A percentile compares a stretch with the other conserved stretches of the same genome.
Conservation (phyloP, 1,140 invertebrate genomes). For the Anoplophora glabripennis region DNA sequence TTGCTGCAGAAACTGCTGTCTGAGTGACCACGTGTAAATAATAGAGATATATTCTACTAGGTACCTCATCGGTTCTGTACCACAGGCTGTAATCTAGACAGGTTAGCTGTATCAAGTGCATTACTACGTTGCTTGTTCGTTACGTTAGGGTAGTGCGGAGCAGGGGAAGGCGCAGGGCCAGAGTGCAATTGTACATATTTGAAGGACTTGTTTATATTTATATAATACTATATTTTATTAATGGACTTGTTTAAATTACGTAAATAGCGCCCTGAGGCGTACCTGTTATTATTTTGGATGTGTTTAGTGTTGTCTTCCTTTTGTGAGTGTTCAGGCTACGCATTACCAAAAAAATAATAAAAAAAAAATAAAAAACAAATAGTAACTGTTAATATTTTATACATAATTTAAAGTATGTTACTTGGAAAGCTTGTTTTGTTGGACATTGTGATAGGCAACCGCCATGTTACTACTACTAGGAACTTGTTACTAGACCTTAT, state of each 20-base stretch:
- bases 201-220: constrained; percentile 47
- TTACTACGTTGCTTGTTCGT: constrained; percentile 50
- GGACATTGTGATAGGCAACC: constrained; percentile 51
- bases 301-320: constrained; percentile 50
- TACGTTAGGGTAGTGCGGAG: constrained; percentile 45
- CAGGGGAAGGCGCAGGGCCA: constrained; percentile 41
- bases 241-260: constrained; percentile 41
- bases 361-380: constrained; percentile 32
- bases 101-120: constrained; percentile 52
- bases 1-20: constrained; percentile 75
- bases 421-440: constrained; percentile 49
- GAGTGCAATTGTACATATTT: constrained; percentile 50
- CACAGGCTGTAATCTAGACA: constrained; percentile 52
- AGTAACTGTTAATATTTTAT: constrained; percentile 53
- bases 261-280: background rate
- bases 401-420: constrained; percentile 52
- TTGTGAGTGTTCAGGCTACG: constrained; percentile 48
- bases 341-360: constrained; percentile 45
- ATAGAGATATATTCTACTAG: constrained; percentile 49
- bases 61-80: constrained; percentile 50
- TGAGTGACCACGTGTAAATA: constrained; percentile 53
- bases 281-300: constrained; percentile 33
- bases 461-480: constrained; percentile 51
- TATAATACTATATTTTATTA: constrained; percentile 48
- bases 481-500: constrained; percentile 47